Percentiles rank a stretch among this genome's conserved stretches.
Evolutionary conservation across 23 tunicate genomes (phyloP).

Genomic region (Corella eumyota): DNA sequence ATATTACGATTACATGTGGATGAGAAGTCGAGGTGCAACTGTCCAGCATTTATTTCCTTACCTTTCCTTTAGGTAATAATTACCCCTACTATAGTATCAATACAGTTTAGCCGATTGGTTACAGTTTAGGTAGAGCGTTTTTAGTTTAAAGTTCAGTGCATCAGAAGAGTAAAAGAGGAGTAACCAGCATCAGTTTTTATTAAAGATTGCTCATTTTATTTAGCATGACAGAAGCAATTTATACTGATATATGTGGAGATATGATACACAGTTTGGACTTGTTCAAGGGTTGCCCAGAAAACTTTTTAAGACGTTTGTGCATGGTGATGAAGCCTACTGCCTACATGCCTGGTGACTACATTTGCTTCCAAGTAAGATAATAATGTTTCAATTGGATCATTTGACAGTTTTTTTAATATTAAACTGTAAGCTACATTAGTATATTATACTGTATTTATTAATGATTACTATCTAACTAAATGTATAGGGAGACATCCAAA

Average conservation of each 20-base stretch:
- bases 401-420: too few relatives aligned
- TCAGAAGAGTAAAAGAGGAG: too few relatives aligned
- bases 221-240: conserved; percentile 70
- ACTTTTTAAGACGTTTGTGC: conserved; percentile 77
- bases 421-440: too few relatives aligned
- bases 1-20: conserved; percentile 84
- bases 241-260: conserved; percentile 49
- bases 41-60: conserved; percentile 67
- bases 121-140: too few relatives aligned
- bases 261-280: conserved; percentile 47
- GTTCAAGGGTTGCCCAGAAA: conserved; percentile 68
- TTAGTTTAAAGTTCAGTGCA: too few relatives aligned
- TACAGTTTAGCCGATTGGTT: too few relatives aligned
- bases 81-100: too few relatives aligned
- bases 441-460: too few relatives aligned
- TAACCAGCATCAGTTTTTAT: too few relatives aligned
- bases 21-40: conserved; percentile 65
- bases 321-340: conserved; percentile 57
- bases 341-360: conserved; percentile 85
- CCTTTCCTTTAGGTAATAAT: conserved; percentile 65
- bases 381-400: too few relatives aligned
- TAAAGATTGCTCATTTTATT: too few relatives aligned
- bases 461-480: too few relatives aligned
- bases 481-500: conserved; percentile 54
- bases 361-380: conserved; percentile 71